Base-by-base conservation (phyloP, 2,888 invertebrate species). In the Metellina segmentata region DNA sequence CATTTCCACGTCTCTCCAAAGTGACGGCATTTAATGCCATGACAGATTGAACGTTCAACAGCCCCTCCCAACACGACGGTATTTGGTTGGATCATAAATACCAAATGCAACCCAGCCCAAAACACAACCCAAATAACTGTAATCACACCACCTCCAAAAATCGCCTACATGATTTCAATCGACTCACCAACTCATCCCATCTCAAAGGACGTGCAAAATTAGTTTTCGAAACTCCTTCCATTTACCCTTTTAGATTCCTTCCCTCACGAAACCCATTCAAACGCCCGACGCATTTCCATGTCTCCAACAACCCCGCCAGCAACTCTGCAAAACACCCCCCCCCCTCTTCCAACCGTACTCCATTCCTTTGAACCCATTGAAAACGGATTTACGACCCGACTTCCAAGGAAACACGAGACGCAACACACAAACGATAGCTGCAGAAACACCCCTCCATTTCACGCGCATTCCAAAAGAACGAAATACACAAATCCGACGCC, bases 201-300 rank as follows among this genome's bases (percentile, higher is more conserved):
- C 20, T 9, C 20, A 61, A 79, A 20, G 61, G 20, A 61, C 34
- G 8, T n/a, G 79, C 53, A 61, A 79, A 79, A 79, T 72, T 61
- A 61, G 61, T 61, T 34, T 34, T 34, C 4, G 51, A 77, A 19
- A 77, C n/a, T 77, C 77, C n/a, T 49, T 51, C 51, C n/a, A 52
- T 77, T 19, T 52, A 13, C 19, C n/a, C 77, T 19, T 20, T 34
- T 34, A 4, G 34, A 1, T 5, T 77, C 77, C 16, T 52, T 49
- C 16, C 78, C 19, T n/a, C 52, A 52, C 19, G 19, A 19, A 75
- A 75, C 52, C 78, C 78, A 16, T 53, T 19, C 51, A 11, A 9
- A 51, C 79, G 79, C 61, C 61, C 61, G 34, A 34, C 34, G 1
- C 34, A 4, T 34, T 34, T 61, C 61, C 8, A 61, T 61, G 61